These are phyloP conservation scores for Bimastos eiseni DNA, from an alignment of 2,888 invertebrate species.

Conservation along the genomic window DNA sequence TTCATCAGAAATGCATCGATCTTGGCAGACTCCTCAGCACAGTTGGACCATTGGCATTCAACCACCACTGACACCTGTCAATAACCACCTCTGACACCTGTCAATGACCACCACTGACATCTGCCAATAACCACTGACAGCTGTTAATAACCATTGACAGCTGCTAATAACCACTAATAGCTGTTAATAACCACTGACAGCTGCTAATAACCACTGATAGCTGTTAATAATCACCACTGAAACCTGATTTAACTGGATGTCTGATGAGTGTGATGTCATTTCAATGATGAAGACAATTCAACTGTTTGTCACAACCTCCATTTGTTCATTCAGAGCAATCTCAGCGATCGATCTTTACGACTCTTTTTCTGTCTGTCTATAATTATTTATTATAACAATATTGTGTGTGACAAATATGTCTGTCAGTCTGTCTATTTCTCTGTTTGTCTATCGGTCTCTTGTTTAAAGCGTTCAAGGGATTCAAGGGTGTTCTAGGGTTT, in stretches of 20 bases:
- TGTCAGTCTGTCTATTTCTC: neutral
- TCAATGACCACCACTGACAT: too few species aligned
- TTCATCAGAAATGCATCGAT: neutral
- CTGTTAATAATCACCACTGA: too few species aligned
- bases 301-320: neutral
- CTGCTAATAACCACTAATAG: neutral
- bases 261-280: neutral
- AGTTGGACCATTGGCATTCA: neutral
- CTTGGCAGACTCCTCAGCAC: neutral
- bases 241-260: neutral
- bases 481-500: too few species aligned
- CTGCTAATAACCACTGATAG: too few species aligned
- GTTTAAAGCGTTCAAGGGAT: neutral
- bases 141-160: neutral
- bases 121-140: neutral
- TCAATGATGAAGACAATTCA: neutral
- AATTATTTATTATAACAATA: too few species aligned
- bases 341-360: neutral
- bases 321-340: neutral
- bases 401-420: too few species aligned
- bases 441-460: neutral
- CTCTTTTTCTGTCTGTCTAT: neutral
- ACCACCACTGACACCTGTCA: neutral
- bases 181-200: neutral
- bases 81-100: too few species aligned